Conservation (phyloP, 1,140 invertebrate species). For the Lepidurus apus region DNA sequence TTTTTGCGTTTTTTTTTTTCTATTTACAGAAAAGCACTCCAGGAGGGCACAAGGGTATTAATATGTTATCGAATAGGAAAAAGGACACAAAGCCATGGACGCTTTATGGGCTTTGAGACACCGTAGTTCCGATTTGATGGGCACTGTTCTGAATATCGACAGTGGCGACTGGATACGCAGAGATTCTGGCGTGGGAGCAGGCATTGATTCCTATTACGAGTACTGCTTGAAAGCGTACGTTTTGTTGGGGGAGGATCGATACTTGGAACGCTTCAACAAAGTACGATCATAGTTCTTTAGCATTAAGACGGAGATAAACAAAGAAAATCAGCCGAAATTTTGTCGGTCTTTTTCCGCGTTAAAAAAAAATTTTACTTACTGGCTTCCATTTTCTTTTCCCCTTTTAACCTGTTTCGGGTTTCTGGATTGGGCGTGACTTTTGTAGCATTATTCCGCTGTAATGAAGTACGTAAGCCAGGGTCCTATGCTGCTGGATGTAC, state of each 20-base stretch:
- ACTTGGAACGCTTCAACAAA: slow-evolving; percentile 85
- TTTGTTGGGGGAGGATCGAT: slow-evolving; percentile 72
- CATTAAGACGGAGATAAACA: neutral
- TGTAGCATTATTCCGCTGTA: slow-evolving; percentile 86
- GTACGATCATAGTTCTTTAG: slow-evolving; percentile 40
- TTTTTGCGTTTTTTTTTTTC: too few species aligned
- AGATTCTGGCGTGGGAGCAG: slow-evolving; percentile 96
- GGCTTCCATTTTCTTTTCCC: neutral
- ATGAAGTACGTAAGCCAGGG: slow-evolving; percentile 97
- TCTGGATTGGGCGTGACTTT: slow-evolving; percentile 31
- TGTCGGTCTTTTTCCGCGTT: neutral
- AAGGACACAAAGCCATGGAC: slow-evolving; percentile 94
- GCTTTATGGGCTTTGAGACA: slow-evolving; percentile 91
- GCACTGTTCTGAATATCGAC: slow-evolving; percentile 91
- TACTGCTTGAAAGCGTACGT: slow-evolving; percentile 90
- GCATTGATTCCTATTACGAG: slow-evolving; percentile 98
- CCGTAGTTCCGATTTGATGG: slow-evolving; percentile 85
- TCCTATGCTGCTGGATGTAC: slow-evolving; percentile 92
- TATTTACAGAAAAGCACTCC: neutral
- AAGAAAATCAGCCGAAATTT: neutral
- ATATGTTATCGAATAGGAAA: slow-evolving; percentile 54
- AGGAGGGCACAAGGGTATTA: neutral
- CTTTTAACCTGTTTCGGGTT: neutral
- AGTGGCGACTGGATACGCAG: slow-evolving; percentile 93
- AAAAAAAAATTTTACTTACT: neutral